Conservation (phyloP, 2,113 vertebrate species). For the Aix galericulata region DNA sequence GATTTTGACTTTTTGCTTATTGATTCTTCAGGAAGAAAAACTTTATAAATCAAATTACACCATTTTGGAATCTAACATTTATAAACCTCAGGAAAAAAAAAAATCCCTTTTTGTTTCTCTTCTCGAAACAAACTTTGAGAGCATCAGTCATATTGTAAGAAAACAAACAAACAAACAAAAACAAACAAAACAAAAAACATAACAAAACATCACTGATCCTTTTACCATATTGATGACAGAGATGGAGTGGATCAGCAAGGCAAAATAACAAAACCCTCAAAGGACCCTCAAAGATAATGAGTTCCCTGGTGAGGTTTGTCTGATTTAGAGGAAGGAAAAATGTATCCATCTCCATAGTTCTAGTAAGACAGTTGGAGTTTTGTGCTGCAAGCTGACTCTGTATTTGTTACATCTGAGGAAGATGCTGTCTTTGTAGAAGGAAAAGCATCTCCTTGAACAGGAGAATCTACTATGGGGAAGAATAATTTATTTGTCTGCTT, state of each 20-base stretch:
- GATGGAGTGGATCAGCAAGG: not conserved
- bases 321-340: constrained; percentile 40
- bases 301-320: constrained; percentile 30
- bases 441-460: not conserved
- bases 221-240: not conserved
- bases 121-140: constrained; percentile 31
- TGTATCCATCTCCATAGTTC: constrained; percentile 41
- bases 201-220: not conserved
- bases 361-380: constrained; percentile 25
- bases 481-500: not conserved
- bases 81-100: not conserved
- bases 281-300: constrained; percentile 64
- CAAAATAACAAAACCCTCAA: constrained; percentile 14
- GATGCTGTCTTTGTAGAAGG: not conserved
- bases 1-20: not conserved
- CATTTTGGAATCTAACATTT: not conserved
- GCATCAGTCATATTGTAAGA: not conserved
- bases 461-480: not conserved
- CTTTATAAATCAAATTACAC: not conserved
- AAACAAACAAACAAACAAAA: not conserved
- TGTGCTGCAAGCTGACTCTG: constrained; percentile 20
- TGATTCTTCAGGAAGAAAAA: not conserved
- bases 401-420: not conserved
- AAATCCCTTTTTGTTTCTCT: not conserved
- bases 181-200: not conserved